Evolutionary conservation across 2,888 invertebrate genomes (phyloP), one percentile per base, ranked within the genome.

Genomic region (Mimumesa dahlbomi): DNA sequence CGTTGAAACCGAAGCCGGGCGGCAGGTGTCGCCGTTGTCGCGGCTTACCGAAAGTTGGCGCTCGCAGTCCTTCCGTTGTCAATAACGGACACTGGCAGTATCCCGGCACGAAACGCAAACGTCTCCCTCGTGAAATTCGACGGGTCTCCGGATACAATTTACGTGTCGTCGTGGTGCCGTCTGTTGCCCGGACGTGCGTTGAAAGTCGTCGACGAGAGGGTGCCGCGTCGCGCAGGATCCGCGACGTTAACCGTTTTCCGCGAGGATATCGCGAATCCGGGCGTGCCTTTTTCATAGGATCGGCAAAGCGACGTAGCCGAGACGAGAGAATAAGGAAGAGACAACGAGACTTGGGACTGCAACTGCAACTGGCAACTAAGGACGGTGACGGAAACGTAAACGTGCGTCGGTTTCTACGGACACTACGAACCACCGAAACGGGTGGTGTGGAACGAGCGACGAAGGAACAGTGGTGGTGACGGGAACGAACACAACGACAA

Each of bases 1-100:
- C 7, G 11, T 2, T 7, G 34, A 25, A 16, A 16, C 16, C n/a
- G 0, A 1, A 13, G 14, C 9, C 11, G 21, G 2, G 16, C 18
- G 54, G 6, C 52, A 80, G 84, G 77, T 82, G 84, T 69, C 83
- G 79, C 29, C 16, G 3, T 38, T 16, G 18, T 56, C 52, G 42
- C 36, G 48, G 73, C 67, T 62, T 72, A 66, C 79, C 84, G 81
- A 70, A 58, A 82, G 82, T 62, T 82, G 83, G 84, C 86, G 85
- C 84, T 85, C 77, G 76, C 56, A 69, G 80, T 79, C 78, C 77
- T 85, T 85, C 82, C 86, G 86, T 85, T 86, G 85, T 86, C 85
- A 86, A 86, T 86, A 86, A 86, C 86, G 86, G 84, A 86, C 84
- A 85, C 75, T 83, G 80, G 79, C 77, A 79, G 82, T 82, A 75